Conservation (phyloP, 2,888 invertebrate genomes). For the Brachylomia viminalis region DNA sequence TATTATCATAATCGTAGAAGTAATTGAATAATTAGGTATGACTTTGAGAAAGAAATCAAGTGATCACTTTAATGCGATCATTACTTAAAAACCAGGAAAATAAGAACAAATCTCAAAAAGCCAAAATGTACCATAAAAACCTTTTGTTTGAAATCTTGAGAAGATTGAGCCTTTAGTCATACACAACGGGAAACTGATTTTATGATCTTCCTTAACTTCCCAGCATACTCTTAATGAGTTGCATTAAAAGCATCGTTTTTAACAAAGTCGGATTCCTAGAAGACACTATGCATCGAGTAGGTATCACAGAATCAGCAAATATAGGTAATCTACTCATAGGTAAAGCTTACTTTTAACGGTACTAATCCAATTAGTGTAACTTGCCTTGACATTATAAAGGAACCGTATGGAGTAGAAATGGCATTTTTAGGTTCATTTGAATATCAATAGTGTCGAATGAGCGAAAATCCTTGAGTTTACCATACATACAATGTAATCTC, state of each 20-base stretch:
- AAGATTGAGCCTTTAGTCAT: background rate
- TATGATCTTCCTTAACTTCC: background rate
- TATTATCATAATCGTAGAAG: background rate
- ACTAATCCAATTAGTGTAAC: constrained; percentile 37
- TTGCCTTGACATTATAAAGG: constrained; percentile 56
- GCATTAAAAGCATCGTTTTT: background rate
- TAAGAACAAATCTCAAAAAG: background rate
- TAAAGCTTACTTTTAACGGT: constrained; percentile 16
- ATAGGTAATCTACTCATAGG: background rate
- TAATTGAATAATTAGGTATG: background rate
- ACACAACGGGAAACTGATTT: background rate
- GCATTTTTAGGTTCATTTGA: constrained; percentile 17
- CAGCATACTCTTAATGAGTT: background rate
- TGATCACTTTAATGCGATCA: background rate
- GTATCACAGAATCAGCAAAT: constrained; percentile 10
- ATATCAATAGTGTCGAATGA: constrained; percentile 37
- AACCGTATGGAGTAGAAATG: constrained; percentile 23
- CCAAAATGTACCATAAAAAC: background rate
- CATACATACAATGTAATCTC: constrained; percentile 18
- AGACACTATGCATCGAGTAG: constrained; percentile 16
- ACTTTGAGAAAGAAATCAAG: background rate
- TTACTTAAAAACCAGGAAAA: background rate
- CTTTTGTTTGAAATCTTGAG: background rate
- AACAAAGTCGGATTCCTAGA: constrained; percentile 7
- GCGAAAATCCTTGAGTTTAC: constrained; percentile 39